Evolutionary conservation across 2,888 invertebrate species (phyloP).

Genomic region (Caenorhabditis sp.): DNA sequence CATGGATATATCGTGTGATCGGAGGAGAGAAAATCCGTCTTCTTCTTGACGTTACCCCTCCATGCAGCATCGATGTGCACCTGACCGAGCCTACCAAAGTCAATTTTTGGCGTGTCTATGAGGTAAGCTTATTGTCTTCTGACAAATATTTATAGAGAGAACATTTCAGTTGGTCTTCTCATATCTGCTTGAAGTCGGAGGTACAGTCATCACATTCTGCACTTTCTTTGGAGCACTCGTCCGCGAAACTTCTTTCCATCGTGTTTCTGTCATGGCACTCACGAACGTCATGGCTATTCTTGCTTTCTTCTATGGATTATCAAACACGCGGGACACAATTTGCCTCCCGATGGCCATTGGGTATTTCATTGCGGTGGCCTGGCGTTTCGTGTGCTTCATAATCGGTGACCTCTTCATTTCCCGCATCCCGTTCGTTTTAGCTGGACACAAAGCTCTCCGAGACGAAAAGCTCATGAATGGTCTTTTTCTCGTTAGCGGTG

Average conservation of each 20-base stretch:
- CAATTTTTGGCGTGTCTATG: constrained; percentile 23
- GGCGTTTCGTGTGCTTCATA: constrained; percentile 2
- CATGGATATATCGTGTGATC: constrained; percentile 33
- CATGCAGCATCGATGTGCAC: constrained; percentile 30
- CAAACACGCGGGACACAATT: not conserved
- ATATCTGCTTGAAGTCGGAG: constrained; percentile 24
- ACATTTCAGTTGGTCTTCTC: constrained; percentile 38
- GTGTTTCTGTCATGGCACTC: not conserved
- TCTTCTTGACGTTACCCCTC: constrained; percentile 26
- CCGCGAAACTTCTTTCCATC: not conserved
- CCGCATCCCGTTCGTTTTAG: constrained; percentile 1
- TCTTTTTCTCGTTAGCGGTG: constrained; percentile 25
- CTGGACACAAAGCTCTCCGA: constrained; percentile 13
- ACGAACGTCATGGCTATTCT: constrained; percentile 13
- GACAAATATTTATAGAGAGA: not conserved
- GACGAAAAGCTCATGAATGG: constrained; percentile 36
- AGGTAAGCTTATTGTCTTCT: constrained; percentile 2
- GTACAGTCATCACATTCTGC: constrained; percentile 18
- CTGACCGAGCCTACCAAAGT: constrained; percentile 2
- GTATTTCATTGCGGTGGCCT: constrained; percentile 28
- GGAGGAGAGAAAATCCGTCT: constrained; percentile 29
- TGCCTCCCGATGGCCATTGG: constrained; percentile 36
- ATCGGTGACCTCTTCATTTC: constrained; percentile 12
- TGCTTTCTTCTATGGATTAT: not conserved
- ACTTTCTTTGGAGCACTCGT: constrained; percentile 23